These are phyloP conservation scores for Chaitophorus viminalis DNA, from an alignment of 2,888 invertebrate genomes.

Conservation along the genomic window DNA sequence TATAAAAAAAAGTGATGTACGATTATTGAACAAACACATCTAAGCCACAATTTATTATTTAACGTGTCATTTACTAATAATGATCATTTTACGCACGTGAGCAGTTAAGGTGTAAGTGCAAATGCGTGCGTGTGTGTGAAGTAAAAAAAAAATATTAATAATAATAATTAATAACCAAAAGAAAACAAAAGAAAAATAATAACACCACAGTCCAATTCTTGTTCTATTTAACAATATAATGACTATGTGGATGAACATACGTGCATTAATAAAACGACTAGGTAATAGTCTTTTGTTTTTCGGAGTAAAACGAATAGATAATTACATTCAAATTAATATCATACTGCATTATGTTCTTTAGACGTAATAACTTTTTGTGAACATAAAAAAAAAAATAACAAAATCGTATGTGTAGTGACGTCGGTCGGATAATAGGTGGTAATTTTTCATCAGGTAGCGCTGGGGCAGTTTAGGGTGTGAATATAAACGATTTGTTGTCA, in stretches of 20 bases:
- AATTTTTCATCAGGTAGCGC: constrained; percentile 53
- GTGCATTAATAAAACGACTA: constrained; percentile 54
- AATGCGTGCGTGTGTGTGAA: too few species aligned
- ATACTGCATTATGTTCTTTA: constrained; percentile 19
- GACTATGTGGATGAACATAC: constrained; percentile 21
- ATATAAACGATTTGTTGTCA: constrained; percentile 52
- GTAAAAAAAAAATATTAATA: constrained; percentile 31
- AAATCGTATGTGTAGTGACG: constrained; percentile 38
- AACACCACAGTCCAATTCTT: constrained; percentile 8
- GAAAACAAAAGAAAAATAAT: neutral
- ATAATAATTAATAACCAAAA: constrained; percentile 48
- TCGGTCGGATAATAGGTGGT: constrained; percentile 38
- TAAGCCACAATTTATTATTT: constrained; percentile 12
- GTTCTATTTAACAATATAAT: constrained; percentile 39
- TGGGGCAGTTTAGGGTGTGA: constrained; percentile 44
- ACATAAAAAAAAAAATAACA: constrained; percentile 40
- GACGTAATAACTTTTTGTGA: constrained; percentile 49
- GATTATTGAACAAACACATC: constrained; percentile 31
- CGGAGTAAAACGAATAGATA: constrained; percentile 46
- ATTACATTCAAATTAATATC: constrained; percentile 58
- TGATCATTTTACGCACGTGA: constrained; percentile 40
- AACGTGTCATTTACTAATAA: constrained; percentile 45
- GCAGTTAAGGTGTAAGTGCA: too few species aligned
- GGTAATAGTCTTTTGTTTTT: constrained; percentile 60
- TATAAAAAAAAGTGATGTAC: neutral